Evolutionary conservation across 1,140 invertebrate species (phyloP).

Genomic region (Drosophila trapezifrons): DNA sequence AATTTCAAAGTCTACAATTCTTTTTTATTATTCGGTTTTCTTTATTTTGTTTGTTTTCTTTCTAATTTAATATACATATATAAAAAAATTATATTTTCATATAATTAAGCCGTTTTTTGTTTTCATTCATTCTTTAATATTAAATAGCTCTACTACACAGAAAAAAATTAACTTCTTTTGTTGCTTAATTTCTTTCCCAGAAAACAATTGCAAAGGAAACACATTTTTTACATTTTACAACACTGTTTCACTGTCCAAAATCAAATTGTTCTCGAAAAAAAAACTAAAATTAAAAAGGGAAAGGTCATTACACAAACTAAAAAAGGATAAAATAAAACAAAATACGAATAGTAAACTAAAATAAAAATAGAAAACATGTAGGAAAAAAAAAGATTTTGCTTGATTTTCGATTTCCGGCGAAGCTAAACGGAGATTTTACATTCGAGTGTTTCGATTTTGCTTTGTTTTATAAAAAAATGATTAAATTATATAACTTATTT

Average conservation of each 20-base stretch:
- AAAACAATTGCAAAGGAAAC: slow-evolving; percentile 57
- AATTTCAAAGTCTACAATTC: slow-evolving; percentile 25
- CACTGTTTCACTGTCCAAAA: slow-evolving; percentile 53
- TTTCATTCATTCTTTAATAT: slow-evolving; percentile 57
- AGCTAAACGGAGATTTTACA: slow-evolving; percentile 63
- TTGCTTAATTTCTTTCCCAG: slow-evolving; percentile 30
- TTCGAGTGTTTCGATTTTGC: slow-evolving; percentile 22
- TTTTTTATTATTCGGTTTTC: slow-evolving; percentile 56
- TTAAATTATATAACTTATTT: slow-evolving; percentile 78
- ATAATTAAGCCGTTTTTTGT: slow-evolving; percentile 41
- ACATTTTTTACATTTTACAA: slow-evolving; percentile 50
- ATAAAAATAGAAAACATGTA: slow-evolving; percentile 55
- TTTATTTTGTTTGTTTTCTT: slow-evolving; percentile 58
- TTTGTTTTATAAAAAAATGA: slow-evolving; percentile 44
- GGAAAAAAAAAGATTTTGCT: slow-evolving; percentile 15
- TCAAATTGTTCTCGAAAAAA: slow-evolving; percentile 30
- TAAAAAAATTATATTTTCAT: slow-evolving; percentile 63
- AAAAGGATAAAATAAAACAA: slow-evolving; percentile 56
- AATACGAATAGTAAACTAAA: slow-evolving; percentile 40
- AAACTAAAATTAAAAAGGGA: slow-evolving; percentile 32
- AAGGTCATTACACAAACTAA: slow-evolving; percentile 54
- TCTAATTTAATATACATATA: slow-evolving; percentile 55
- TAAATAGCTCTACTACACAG: slow-evolving; percentile 69
- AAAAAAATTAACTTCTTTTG: slow-evolving; percentile 50
- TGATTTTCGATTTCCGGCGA: slow-evolving; percentile 34